Evolutionary conservation across 2,113 vertebrate genomes (phyloP), one percentile per base, ranked within the genome.

Genomic region (Myiopsitta monachus): DNA sequence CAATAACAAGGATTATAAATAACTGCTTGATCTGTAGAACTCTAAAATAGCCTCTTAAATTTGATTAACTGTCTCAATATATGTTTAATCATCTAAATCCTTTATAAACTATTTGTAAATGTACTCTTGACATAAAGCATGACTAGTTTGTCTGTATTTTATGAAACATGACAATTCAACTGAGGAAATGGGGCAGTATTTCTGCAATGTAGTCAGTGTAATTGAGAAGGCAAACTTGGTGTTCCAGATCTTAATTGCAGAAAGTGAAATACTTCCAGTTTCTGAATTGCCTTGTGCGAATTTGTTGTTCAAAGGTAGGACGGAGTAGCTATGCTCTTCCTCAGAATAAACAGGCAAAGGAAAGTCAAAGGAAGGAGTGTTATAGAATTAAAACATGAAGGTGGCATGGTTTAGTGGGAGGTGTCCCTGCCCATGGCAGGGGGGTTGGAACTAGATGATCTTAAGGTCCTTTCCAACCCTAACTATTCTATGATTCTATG

Each of bases 31-130:
- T 84, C 79, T 94, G 67, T 92, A 77, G 67, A 89, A 91, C 72
- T 94, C 70, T 93, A 73, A 93, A 93, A 92, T 85, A 91, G n/a
- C 52, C 74, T 93, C 72, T 95, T 95, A 95, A 92, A 92, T 94
- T 94, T 95, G 63, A 96, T 96, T 95, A 95, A 94, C 78, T 94
- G 49, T 95, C 82, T 90, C 67, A 83, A 69, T 88, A 91, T 83
- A 81, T 51, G 63, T 41, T 83, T 96, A 96, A 93, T 88, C 54
- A 47, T 86, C 84, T 96, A 95, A 96, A 95, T 95, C 87, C 82
- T 96, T 93, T 97, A 70, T 85, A 93, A 96, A 90, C 72, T 96
- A 70, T 95, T 95, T 93, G 87, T 88, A 93, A 95, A 92, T 90
- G 85, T 59, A 77, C 54, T 39, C 79, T 92, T 91, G 90, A 94